A percentile compares a stretch with the other conserved stretches of the same genome.
phyloP scores from a whole-genome alignment of 2,888 invertebrate genomes.

The Epicampocera succincta region DNA sequence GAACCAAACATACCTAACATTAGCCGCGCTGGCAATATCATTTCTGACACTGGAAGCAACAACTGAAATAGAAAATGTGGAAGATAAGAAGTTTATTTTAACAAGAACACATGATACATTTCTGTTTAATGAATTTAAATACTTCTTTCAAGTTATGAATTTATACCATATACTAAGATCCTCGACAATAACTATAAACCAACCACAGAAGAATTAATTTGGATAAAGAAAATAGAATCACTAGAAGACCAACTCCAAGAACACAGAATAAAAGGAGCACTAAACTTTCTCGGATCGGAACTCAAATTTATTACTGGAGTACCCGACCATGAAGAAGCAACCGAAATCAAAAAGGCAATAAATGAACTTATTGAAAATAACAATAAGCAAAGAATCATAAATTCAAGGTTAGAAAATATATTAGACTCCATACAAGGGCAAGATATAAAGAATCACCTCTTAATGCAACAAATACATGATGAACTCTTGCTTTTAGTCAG shows the following conservation, averaged over 20 bases:
- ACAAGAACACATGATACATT: no score
- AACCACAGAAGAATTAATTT: conserved; percentile 1
- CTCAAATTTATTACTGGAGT: conserved; percentile 1
- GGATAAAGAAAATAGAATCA: neutral
- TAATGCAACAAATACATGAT: neutral
- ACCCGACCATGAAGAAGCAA: no score
- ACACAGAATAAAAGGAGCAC: conserved; percentile 1
- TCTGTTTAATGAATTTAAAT: no score
- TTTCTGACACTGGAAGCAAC: neutral
- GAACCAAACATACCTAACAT: no score
- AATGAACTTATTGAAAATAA: no score
- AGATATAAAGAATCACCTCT: neutral
- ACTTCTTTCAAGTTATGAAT: no score
- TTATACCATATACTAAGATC: no score
- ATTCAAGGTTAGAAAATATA: conserved; percentile 6
- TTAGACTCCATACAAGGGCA: conserved; percentile 5
- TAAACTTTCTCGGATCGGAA: neutral
- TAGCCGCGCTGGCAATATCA: no score
- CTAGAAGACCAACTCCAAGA: neutral
- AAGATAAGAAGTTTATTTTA: no score
- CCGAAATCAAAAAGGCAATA: no score
- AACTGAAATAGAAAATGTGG: conserved; percentile 1
- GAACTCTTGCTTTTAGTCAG: neutral
- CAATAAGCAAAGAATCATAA: neutral
- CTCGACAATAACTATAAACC: no score